Evolutionary conservation across 2,888 invertebrate species (phyloP), one percentile per base, ranked within the genome.

Genomic region (Gortyna flavago): DNA sequence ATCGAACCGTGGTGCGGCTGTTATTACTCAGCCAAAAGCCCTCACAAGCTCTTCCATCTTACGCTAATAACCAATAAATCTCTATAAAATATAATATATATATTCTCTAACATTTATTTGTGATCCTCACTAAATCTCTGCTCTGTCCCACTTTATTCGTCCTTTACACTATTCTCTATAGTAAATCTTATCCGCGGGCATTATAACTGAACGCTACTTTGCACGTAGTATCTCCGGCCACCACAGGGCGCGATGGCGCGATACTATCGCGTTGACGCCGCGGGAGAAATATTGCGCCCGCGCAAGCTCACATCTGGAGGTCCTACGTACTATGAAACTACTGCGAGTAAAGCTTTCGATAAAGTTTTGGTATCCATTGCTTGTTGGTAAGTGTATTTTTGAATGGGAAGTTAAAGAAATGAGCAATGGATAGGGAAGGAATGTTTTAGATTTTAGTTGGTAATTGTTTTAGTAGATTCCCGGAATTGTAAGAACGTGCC

Each of bases 261-360:
- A 93, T 93, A 86, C 48, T 91, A 93, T 93, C 93, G 89, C 90
- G 91, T 91, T 92, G 89, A 85, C 90, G 87, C 89, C 86, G 85
- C 81, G 72, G 79, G 87, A 83, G 88, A 90, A 90, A 89, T 92
- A 92, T 91, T 90, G 90, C 88, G 87, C 88, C 84, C 75, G 84
- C 82, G 86, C 79, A 84, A 67, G 69, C 85, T 84, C 81, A 79
- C 85, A 84, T 86, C 88, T 84, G 81, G 80, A 66, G 67, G 66
- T 70, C 67, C 68, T 77, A 25, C 25, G 77, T 88, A 88, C 79
- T 76, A 80, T 18, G 18, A 74, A 32, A 81, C 54, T 51, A 66
- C 9, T 48, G 57, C 21, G 57, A 35, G 13, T 64, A 64, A 62
- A 61, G 51, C 44, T 73, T 71, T 5, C 6, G 38, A 41, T 9